Conservation (phyloP, 2,113 vertebrate species). For the Alligator mississippiensis region DNA sequence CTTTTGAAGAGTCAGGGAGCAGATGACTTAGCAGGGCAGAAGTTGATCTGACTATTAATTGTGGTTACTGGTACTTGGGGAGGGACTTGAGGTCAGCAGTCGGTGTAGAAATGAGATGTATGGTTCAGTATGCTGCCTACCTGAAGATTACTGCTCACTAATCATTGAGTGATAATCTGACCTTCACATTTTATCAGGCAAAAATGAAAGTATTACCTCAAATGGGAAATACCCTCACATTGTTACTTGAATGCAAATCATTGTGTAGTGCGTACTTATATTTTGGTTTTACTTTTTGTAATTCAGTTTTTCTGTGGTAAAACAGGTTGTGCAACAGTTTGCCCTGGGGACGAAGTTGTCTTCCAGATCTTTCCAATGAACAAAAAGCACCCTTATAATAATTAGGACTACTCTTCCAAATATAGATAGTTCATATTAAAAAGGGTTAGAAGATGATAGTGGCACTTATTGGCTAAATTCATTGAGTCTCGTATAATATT, state of each 20-base stretch:
- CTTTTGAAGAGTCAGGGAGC: not conserved
- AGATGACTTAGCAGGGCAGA: not conserved
- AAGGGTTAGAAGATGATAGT: not conserved
- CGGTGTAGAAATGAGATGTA: not conserved
- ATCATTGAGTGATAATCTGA: not conserved
- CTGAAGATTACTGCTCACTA: not conserved
- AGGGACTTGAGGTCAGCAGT: not conserved
- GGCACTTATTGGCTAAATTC: not conserved
- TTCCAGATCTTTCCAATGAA: not conserved
- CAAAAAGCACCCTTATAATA: not conserved
- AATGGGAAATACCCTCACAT: not conserved
- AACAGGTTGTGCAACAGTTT: not conserved
- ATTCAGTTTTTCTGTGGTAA: not conserved
- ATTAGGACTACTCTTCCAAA: not conserved
- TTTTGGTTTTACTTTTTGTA: not conserved
- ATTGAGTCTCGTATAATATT: not conserved
- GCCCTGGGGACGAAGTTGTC: not conserved
- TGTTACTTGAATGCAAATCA: not conserved
- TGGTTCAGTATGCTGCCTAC: rapidly evolving
- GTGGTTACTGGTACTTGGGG: not conserved
- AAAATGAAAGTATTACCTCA: not conserved
- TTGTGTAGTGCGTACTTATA: not conserved
- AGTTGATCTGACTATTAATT: not conserved
- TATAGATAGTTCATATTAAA: not conserved
- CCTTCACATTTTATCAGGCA: not conserved